These are phyloP conservation scores for Barypeithes pellucidus DNA, from an alignment of 2,888 invertebrate species.

Conservation along the genomic window DNA sequence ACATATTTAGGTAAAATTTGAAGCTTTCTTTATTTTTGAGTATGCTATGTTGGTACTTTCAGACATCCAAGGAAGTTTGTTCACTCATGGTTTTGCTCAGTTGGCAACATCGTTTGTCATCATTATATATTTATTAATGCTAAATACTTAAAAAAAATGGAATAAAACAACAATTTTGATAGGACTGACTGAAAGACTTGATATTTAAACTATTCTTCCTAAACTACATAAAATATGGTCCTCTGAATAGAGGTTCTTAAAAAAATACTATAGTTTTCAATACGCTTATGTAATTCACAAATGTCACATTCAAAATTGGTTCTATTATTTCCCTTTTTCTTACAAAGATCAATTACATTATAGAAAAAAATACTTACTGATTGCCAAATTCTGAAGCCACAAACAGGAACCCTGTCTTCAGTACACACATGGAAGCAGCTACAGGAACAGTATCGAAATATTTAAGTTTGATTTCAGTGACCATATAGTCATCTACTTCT, in stretches of 20 bases:
- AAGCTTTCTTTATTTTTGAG: not conserved
- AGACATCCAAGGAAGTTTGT: constrained; percentile 56
- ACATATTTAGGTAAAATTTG: not conserved
- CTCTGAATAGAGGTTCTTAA: no score
- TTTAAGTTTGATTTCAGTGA: constrained; percentile 98
- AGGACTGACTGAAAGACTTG: no score
- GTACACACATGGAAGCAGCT: constrained; percentile 96
- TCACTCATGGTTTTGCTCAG: constrained; percentile 37
- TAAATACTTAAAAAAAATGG: not conserved
- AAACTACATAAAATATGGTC: no score
- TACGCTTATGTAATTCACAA: no score
- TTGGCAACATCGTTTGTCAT: constrained; percentile 55
- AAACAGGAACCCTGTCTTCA: constrained; percentile 99
- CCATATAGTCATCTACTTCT: constrained; percentile 98
- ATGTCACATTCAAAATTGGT: no score
- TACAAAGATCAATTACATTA: not conserved
- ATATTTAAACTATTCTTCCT: no score
- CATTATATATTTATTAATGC: constrained; percentile 17
- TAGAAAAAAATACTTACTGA: constrained; percentile 84
- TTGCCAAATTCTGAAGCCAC: constrained; percentile 99
- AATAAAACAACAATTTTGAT: no score
- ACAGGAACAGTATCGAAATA: constrained; percentile 99
- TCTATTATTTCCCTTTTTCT: no score
- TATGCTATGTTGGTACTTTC: constrained; percentile 9
- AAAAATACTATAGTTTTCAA: no score